These are phyloP conservation scores for Keiferia lycopersicella DNA, from an alignment of 2,888 invertebrate genomes.

Conservation along the genomic window DNA sequence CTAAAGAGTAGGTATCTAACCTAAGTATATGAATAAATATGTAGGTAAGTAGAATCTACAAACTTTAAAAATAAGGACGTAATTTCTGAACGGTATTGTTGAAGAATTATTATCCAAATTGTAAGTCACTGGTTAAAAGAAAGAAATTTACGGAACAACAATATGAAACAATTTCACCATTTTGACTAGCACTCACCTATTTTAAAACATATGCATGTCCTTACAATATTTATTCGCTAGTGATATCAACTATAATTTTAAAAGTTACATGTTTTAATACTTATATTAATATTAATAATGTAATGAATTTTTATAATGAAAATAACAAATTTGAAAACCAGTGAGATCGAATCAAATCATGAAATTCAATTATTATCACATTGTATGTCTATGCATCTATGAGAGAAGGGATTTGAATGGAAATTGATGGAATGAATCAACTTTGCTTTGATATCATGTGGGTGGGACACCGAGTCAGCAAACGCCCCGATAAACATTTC, in stretches of 20 bases:
- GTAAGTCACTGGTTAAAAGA: conserved; percentile 24
- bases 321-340: conserved; percentile 26
- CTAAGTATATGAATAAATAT: conserved; percentile 1
- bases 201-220: conserved; percentile 21
- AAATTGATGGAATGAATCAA: conserved; percentile 29
- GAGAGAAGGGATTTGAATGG: not conserved
- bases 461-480: too few relatives aligned
- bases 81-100: conserved; percentile 24
- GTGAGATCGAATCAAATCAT: conserved; percentile 32
- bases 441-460: not conserved
- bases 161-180: conserved; percentile 17
- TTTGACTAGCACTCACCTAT: conserved; percentile 28
- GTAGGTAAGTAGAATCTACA: not conserved
- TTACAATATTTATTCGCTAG: conserved; percentile 21
- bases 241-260: conserved; percentile 20
- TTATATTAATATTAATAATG: conserved; percentile 22
- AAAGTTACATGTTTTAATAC: conserved; percentile 22
- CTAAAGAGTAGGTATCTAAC: too few relatives aligned
- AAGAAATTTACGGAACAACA: not conserved
- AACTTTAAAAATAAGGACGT: conserved; percentile 22
- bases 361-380: conserved; percentile 31
- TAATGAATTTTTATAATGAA: conserved; percentile 18
- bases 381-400: conserved; percentile 12
- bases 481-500: not conserved
- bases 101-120: conserved; percentile 13